phyloP scores from a whole-genome alignment of 1,140 invertebrate genomes.

The Lordiphosa stackelbergi region DNA sequence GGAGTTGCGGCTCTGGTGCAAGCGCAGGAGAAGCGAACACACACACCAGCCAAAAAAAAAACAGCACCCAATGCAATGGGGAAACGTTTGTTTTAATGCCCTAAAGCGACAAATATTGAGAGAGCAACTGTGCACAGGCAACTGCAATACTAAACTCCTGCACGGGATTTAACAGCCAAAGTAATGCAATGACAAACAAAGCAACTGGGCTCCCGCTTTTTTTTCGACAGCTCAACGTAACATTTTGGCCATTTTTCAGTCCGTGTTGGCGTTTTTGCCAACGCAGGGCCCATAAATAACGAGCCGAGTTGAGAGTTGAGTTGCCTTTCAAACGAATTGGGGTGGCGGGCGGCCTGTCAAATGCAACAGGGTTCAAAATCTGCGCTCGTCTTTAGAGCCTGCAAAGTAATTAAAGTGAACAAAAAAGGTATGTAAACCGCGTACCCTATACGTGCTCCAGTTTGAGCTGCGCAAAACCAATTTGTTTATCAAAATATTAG shows the following conservation, averaged over 20 bases:
- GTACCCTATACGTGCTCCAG: slow-evolving; percentile 15
- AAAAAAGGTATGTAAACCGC: slow-evolving; percentile 29
- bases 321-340: slow-evolving; percentile 50
- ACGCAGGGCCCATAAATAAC: slow-evolving; percentile 56
- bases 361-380: slow-evolving; percentile 63
- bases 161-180: slow-evolving; percentile 64
- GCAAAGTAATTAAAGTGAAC: slow-evolving; percentile 65
- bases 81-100: slow-evolving; percentile 74
- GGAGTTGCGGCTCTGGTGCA: slow-evolving; percentile 53
- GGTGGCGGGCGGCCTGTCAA: slow-evolving; percentile 41
- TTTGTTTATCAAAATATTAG: slow-evolving; percentile 73
- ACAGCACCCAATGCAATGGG: slow-evolving; percentile 51
- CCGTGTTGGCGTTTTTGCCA: slow-evolving; percentile 20
- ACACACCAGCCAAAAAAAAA: slow-evolving; percentile 30
- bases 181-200: slow-evolving; percentile 74
- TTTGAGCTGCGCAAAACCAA: slow-evolving; percentile 56
- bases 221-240: slow-evolving; percentile 13
- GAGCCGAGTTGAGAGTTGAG: slow-evolving; percentile 57
- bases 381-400: slow-evolving; percentile 51
- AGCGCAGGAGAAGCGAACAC: slow-evolving; percentile 61
- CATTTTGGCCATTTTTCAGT: slow-evolving; percentile 50
- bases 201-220: slow-evolving; percentile 28
- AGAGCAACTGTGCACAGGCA: slow-evolving; percentile 19
- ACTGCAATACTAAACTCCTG: slow-evolving; percentile 51
- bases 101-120: slow-evolving; percentile 72